These are phyloP conservation scores for Psilanteris sp. DNA, from an alignment of 1,140 invertebrate genomes.

Conservation along the genomic window DNA sequence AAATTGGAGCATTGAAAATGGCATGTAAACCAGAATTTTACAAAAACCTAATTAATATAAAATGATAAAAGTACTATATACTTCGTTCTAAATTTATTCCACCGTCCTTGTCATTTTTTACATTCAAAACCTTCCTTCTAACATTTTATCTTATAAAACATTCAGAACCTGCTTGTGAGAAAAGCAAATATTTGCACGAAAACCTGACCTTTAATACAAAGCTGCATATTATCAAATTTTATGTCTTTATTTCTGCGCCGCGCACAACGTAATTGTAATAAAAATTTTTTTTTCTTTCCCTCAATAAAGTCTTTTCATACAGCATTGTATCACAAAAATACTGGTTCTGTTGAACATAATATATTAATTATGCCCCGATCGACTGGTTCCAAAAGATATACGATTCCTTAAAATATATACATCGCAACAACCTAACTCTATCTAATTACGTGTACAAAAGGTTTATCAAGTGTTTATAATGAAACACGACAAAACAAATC, in stretches of 20 bases:
- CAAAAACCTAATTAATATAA: background rate
- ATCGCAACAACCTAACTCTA: too few relatives aligned
- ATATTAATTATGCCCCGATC: too few relatives aligned
- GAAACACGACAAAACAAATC: conserved; percentile 15
- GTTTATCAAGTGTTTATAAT: conserved; percentile 27
- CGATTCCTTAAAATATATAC: too few relatives aligned
- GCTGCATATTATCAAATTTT: conserved; percentile 31
- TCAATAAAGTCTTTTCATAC: too few relatives aligned
- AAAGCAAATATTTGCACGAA: conserved; percentile 40
- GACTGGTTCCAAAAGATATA: too few relatives aligned
- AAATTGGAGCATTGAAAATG: too few relatives aligned
- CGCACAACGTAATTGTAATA: background rate
- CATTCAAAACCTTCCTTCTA: conserved; percentile 17
- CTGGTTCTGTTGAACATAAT: too few relatives aligned
- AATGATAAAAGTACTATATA: conserved; percentile 1
- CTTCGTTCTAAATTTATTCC: conserved; percentile 7
- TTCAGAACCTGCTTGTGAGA: conserved; percentile 21
- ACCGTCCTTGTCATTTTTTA: background rate
- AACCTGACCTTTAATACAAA: conserved; percentile 45
- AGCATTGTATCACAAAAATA: too few relatives aligned
- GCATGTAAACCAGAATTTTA: too few relatives aligned
- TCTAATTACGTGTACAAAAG: too few relatives aligned
- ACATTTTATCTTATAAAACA: conserved; percentile 47
- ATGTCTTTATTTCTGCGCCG: background rate
- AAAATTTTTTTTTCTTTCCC: too few relatives aligned